Conservation (phyloP, 2,888 invertebrate species). For the Cantharis rufa region DNA sequence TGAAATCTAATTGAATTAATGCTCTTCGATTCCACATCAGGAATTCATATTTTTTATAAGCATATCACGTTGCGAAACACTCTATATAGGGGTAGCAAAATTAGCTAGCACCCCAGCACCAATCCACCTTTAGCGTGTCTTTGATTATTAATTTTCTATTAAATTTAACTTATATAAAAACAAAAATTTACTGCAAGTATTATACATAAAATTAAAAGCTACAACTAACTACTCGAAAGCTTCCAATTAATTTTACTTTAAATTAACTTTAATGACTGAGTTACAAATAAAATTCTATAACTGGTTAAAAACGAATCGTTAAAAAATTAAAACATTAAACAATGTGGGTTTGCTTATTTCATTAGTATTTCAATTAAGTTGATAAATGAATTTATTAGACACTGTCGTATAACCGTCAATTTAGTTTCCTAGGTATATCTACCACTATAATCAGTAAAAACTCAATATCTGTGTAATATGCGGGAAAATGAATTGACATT, state of each 20-base stretch:
- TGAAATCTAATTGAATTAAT: too few species aligned
- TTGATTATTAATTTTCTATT: not conserved
- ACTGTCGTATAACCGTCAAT: conserved; percentile 20
- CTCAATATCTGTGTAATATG: not conserved
- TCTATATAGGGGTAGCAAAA: not conserved
- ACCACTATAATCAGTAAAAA: conserved; percentile 20
- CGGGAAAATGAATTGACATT: not conserved
- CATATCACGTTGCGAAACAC: not conserved
- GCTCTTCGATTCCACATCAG: too few species aligned
- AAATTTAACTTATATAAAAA: not conserved
- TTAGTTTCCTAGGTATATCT: conserved; percentile 27
- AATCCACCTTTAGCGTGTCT: not conserved
- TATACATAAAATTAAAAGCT: not conserved
- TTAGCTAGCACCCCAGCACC: not conserved
- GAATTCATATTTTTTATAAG: too few species aligned
- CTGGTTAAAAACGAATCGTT: conserved; percentile 21
- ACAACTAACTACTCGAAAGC: not conserved
- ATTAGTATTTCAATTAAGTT: conserved; percentile 37
- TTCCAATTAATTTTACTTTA: conserved; percentile 6
- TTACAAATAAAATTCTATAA: conserved; percentile 19
- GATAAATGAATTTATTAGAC: conserved; percentile 36
- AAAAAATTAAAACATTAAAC: conserved; percentile 33
- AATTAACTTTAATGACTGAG: conserved; percentile 15
- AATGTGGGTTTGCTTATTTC: conserved; percentile 36
- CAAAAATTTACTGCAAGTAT: not conserved